Conservation (phyloP, 2,797 vertebrate species). For the Acrocephalus scirpaceus region DNA sequence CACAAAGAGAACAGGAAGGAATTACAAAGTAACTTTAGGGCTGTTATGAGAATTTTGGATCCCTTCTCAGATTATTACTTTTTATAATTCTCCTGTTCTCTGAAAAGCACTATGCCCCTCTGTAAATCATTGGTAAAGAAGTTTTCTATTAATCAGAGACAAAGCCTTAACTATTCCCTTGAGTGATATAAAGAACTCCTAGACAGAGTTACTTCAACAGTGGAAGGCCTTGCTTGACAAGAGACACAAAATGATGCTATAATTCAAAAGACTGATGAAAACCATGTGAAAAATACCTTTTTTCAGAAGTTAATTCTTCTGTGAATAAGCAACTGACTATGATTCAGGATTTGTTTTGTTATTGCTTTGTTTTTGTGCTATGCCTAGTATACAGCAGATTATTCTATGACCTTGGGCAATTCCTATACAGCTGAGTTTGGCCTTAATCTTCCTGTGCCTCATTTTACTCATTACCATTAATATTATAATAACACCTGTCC, state of each 20-base stretch:
- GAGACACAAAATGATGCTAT: not conserved
- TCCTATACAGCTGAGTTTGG: not conserved
- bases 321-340: not conserved
- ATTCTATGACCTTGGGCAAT: slow-evolving; percentile 23
- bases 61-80: not conserved
- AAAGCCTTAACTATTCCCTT: not conserved
- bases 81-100: not conserved
- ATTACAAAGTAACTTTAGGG: slow-evolving; percentile 26
- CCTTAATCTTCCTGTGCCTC: not conserved
- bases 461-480: slow-evolving; percentile 49
- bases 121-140: slow-evolving; percentile 14
- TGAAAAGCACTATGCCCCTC: not conserved
- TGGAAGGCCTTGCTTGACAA: not conserved
- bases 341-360: not conserved
- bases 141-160: slow-evolving; percentile 6
- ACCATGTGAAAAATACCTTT: not conserved
- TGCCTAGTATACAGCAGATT: not conserved
- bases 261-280: slow-evolving; percentile 18
- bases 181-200: not conserved
- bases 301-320: not conserved
- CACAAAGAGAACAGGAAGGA: not conserved
- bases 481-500: slow-evolving; percentile 30
- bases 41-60: slow-evolving; percentile 25
- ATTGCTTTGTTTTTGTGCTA: not conserved
- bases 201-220: not conserved